phyloP scores from a whole-genome alignment of 1,140 invertebrate genomes.

The Tetramorium alpestre region DNA sequence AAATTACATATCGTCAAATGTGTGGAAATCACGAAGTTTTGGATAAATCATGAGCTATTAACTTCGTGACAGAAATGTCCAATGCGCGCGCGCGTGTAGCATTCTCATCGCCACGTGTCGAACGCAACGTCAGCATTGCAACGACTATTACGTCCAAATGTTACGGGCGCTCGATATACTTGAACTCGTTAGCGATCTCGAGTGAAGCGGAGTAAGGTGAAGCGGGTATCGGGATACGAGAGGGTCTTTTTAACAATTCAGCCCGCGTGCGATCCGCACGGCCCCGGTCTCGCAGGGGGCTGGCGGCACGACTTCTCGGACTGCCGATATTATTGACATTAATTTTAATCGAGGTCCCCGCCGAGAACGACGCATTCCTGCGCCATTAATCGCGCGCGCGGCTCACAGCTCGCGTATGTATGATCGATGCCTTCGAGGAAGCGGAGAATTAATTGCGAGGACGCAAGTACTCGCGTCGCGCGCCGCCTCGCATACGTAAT shows the following conservation, averaged over 20 bases:
- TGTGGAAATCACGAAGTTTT: background rate
- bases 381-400: conserved; percentile 75
- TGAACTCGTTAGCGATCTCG: background rate
- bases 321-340: conserved; percentile 75
- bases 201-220: background rate
- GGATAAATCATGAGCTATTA: background rate
- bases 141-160: background rate
- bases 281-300: conserved; percentile 13
- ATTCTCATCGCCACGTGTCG: background rate
- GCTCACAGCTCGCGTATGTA: conserved; percentile 71
- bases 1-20: background rate
- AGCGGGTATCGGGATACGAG: background rate
- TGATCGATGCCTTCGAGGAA: conserved; percentile 82
- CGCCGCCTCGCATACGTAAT: conserved; percentile 54
- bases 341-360: conserved; percentile 80
- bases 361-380: conserved; percentile 72
- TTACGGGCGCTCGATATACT: background rate
- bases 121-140: background rate
- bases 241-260: conserved; percentile 45
- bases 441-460: conserved; percentile 81
- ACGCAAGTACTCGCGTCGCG: conserved; percentile 62
- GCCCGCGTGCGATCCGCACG: conserved; percentile 32
- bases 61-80: background rate
- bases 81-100: background rate
- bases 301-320: conserved; percentile 21